These are phyloP conservation scores for Taurulus bubalis DNA, from an alignment of 2,113 vertebrate species.

Conservation along the genomic window DNA sequence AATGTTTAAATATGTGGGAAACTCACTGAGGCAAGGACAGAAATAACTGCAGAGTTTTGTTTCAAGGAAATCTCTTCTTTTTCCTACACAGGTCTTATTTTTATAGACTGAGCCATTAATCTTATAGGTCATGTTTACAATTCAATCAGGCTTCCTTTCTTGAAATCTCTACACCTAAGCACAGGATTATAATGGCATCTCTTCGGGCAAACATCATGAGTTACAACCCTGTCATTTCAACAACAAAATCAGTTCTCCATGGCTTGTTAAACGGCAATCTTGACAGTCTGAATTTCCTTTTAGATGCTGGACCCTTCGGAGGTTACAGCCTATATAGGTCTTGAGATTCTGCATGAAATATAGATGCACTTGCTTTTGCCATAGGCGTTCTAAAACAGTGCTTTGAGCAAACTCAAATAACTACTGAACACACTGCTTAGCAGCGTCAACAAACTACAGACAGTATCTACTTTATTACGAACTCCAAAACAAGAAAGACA, in stretches of 20 bases:
- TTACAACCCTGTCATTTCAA: not conserved
- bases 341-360: not conserved
- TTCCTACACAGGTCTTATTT: not conserved
- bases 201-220: not conserved
- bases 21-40: not conserved
- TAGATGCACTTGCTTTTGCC: not conserved
- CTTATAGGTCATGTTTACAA: constrained; percentile 2
- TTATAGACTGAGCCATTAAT: constrained; percentile 15
- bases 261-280: not conserved
- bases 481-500: not conserved
- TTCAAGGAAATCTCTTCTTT: not conserved
- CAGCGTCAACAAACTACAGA: not conserved
- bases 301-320: not conserved
- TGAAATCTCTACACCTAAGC: not conserved
- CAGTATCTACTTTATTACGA: constrained; percentile 2
- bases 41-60: not conserved
- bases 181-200: not conserved
- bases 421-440: not conserved
- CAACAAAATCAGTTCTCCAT: not conserved
- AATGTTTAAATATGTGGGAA: constrained; percentile 2
- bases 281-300: not conserved
- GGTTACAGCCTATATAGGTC: not conserved
- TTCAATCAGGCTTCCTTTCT: constrained; percentile 9
- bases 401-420: constrained; percentile 2
- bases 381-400: not conserved